Base-by-base conservation (phyloP, 1,140 invertebrate genomes). In the Colletes latitarsis region DNA sequence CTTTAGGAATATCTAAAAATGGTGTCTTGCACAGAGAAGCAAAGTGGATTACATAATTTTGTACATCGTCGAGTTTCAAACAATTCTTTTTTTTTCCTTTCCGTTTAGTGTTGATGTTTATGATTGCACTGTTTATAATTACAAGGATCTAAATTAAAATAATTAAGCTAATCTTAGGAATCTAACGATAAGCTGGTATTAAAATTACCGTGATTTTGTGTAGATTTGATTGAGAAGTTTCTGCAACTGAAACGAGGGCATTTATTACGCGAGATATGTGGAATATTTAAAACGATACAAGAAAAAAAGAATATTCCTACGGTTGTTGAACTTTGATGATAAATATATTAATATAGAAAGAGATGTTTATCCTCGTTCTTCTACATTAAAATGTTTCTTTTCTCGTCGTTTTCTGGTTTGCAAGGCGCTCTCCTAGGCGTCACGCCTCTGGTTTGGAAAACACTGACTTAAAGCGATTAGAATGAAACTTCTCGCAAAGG, bases 61-160 rank as follows among this genome's bases (percentile, higher is more conserved):
- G 91, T 93, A 92, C 92, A 92, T 91, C 84, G 58, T 89, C 78
- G 84, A 83, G 77, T 89, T 30, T 87, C 68, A 85, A 90, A 90
- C 90, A 88, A 77, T 90, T 87, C 15, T 64, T 30, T 1, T n/a
- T 64, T 63, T 60, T 60, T 9, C 64, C 49, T 71, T 68, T 9
- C 39, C 83, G 63, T 88, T 69, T 81, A 66, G 69, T 84, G 75
- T 81, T 77, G 49, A 74, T 87, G 82, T 87, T 79, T 79, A 90
- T 86, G 88, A 93, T 93, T 93, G 92, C 92, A 93, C 92, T 90
- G 90, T 91, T 92, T 87, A 90, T 89, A 91, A 91, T 91, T 89
- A 92, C 86, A 90, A 90, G 85, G 86, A 87, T 80, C 83, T 91
- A 89, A 92, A 91, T 86, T 89, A 89, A 90, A 88, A 88, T 89